Conservation (phyloP, 2,113 vertebrate species). For the Hippoglossus stenolepis region DNA sequence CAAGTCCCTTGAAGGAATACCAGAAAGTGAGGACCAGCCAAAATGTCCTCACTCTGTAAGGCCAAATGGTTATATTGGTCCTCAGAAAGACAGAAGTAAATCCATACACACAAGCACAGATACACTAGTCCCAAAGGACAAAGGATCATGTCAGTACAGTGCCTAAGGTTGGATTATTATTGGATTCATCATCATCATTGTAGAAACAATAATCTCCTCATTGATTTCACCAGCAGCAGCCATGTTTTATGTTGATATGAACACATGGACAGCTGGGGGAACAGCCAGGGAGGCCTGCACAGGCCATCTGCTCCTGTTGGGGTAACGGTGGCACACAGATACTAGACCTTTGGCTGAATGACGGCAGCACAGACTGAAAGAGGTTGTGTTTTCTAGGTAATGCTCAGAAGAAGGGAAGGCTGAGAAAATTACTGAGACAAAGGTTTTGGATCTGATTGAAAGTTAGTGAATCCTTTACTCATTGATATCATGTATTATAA, state of each 20-base stretch:
- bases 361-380: background rate
- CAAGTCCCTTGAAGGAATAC: background rate
- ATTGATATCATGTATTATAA: background rate
- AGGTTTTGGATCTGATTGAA: background rate
- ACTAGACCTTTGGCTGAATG: background rate
- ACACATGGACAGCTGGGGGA: constrained; percentile 50
- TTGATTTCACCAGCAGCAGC: constrained; percentile 20
- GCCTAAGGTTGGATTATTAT: constrained; percentile 13
- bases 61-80: background rate
- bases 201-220: constrained; percentile 10
- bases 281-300: constrained; percentile 50
- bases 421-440: background rate
- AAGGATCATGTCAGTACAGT: background rate
- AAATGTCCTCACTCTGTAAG: background rate
- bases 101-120: background rate
- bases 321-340: background rate
- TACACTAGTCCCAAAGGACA: background rate
- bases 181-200: constrained; percentile 18
- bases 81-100: background rate
- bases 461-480: too few species aligned
- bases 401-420: background rate
- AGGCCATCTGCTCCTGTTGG: constrained; percentile 68
- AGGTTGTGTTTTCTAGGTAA: background rate
- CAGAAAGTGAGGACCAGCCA: background rate
- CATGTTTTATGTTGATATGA: constrained; percentile 39